Evolutionary conservation across 2,797 vertebrate genomes (phyloP).

Genomic region (Bradypodion pumilum): DNA sequence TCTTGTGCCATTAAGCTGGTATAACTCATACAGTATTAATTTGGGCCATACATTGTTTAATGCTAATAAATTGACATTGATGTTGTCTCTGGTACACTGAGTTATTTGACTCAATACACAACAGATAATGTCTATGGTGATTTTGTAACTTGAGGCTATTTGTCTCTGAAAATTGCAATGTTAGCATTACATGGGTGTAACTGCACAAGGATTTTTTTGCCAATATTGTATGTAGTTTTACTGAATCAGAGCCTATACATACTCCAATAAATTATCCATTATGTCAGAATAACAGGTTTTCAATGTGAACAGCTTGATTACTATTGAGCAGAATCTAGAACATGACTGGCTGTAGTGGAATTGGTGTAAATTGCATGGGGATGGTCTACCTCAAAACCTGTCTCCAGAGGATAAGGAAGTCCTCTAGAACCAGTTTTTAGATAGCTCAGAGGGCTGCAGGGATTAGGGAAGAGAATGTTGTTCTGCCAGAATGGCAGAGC

Average conservation of each 20-base stretch:
- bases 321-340: background rate
- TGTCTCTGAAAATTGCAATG: too few species aligned
- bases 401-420: background rate
- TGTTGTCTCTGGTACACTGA: too few species aligned
- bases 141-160: too few species aligned
- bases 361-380: background rate
- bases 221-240: too few species aligned
- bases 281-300: background rate
- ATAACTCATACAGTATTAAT: too few species aligned
- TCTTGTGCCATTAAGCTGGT: too few species aligned
- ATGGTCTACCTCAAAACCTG: background rate
- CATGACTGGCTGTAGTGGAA: background rate
- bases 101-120: too few species aligned
- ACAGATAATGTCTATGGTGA: too few species aligned
- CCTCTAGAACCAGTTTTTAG: background rate
- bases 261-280: background rate
- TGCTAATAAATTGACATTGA: too few species aligned
- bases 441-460: background rate
- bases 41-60: background rate
- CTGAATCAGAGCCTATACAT: background rate
- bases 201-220: too few species aligned
- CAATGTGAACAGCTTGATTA: background rate
- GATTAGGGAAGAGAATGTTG: background rate
- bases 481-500: background rate
- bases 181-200: too few species aligned